Conservation (phyloP, 2,888 invertebrate species). For the Anorthoa munda region DNA sequence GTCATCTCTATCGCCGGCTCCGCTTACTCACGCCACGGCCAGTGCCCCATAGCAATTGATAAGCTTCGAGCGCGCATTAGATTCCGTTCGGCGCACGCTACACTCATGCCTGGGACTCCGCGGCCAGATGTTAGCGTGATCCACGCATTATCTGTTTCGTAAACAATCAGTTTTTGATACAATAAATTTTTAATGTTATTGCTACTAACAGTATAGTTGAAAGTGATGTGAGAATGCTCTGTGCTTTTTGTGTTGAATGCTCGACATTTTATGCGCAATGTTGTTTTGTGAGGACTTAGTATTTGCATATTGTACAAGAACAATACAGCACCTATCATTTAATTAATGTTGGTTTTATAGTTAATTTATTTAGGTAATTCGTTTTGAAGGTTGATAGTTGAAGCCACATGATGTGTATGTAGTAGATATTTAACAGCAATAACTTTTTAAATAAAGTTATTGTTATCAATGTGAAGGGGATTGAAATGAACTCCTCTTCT, state of each 20-base stretch:
- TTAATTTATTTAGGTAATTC: constrained; percentile 23
- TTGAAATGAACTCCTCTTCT: too few species aligned
- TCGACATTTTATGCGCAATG: constrained; percentile 21
- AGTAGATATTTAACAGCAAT: neutral
- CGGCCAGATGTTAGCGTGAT: constrained; percentile 71
- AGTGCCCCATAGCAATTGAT: constrained; percentile 75
- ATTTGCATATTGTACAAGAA: constrained; percentile 38
- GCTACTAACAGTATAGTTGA: constrained; percentile 30
- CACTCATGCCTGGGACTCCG: constrained; percentile 54
- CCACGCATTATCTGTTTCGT: constrained; percentile 52
- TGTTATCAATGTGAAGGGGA: too few species aligned
- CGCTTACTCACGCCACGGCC: constrained; percentile 50
- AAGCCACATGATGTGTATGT: neutral
- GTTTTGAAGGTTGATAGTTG: constrained; percentile 31
- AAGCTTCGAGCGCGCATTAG: constrained; percentile 71
- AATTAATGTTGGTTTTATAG: constrained; percentile 21
- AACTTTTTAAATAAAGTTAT: neutral
- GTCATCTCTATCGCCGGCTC: constrained; percentile 41
- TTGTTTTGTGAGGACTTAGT: constrained; percentile 25
- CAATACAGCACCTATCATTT: constrained; percentile 20
- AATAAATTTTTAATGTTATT: constrained; percentile 38
- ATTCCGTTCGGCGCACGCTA: constrained; percentile 66
- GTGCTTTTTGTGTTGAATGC: constrained; percentile 33
- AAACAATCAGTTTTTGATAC: constrained; percentile 55
- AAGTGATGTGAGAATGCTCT: constrained; percentile 51